Conservation (phyloP, 1,140 invertebrate genomes). For the Ceratosolen solmsi region DNA sequence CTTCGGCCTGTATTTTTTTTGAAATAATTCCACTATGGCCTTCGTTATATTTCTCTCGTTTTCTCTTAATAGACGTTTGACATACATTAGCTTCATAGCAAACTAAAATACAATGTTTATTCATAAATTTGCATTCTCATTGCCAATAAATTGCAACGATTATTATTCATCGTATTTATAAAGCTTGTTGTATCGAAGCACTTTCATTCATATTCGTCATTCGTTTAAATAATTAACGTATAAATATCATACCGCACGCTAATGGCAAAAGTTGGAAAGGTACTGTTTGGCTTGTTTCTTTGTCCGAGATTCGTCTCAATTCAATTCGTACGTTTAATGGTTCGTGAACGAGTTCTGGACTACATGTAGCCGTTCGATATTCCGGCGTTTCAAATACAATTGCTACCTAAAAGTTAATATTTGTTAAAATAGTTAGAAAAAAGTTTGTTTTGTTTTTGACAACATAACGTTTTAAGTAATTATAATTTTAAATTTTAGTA, state of each 20-base stretch:
- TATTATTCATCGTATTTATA: no score
- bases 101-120: not conserved
- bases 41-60: not conserved
- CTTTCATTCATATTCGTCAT: no score
- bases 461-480: no score
- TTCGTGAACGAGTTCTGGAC: slow-evolving; percentile 74
- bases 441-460: no score
- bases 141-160: no score
- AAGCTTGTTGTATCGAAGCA: no score
- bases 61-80: not conserved
- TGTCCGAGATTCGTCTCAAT: slow-evolving; percentile 85
- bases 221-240: not conserved
- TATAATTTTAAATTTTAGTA: no score
- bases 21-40: not conserved
- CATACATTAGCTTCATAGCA: not conserved
- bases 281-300: slow-evolving; percentile 83
- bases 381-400: slow-evolving; percentile 85
- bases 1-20: not conserved
- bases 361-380: slow-evolving; percentile 69
- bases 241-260: not conserved
- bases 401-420: slow-evolving; percentile 74
- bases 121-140: no score
- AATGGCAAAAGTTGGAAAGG: slow-evolving; percentile 80
- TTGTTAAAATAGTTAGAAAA: no score
- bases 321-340: slow-evolving; percentile 84